Conservation (phyloP, 2,888 invertebrate genomes). For the Pilophorus perplexus region DNA sequence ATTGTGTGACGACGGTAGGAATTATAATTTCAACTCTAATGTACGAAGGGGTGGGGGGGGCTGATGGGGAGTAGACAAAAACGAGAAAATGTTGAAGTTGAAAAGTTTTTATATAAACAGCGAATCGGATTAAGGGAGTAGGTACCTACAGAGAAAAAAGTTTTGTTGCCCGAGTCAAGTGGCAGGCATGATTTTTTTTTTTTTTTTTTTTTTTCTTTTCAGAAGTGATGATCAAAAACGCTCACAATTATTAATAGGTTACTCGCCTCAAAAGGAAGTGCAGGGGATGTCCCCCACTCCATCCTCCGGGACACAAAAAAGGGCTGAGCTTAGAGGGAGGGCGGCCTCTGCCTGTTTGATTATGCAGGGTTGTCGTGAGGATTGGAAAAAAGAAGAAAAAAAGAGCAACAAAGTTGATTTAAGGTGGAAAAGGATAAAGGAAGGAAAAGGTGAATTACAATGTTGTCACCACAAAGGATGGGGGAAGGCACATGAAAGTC, state of each 20-base stretch:
- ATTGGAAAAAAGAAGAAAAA: slow-evolving; percentile 5
- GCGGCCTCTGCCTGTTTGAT: slow-evolving; percentile 15
- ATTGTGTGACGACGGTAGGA: no score
- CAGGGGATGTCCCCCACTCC: not conserved
- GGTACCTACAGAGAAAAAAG: slow-evolving; percentile 16
- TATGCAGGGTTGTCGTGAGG: slow-evolving; percentile 31
- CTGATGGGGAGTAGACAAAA: no score
- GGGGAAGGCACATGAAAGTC: slow-evolving; percentile 33
- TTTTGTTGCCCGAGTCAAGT: slow-evolving; percentile 14
- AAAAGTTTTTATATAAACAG: slow-evolving; percentile 9
- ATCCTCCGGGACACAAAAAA: not conserved
- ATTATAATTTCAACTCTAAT: no score
- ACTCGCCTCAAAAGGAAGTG: slow-evolving; percentile 20
- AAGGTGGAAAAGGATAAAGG: slow-evolving; percentile 38
- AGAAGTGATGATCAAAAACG: slow-evolving; percentile 20
- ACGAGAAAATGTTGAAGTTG: no score
- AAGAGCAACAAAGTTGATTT: slow-evolving; percentile 36
- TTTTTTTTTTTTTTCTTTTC: slow-evolving; percentile 6
- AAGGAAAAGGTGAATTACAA: slow-evolving; percentile 40
- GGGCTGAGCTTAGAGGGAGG: not conserved
- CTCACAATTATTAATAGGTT: slow-evolving; percentile 26
- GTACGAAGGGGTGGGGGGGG: no score
- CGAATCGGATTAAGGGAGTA: slow-evolving; percentile 10
- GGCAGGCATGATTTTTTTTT: no score
- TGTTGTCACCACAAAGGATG: slow-evolving; percentile 36